Base-by-base conservation (phyloP, 2,888 invertebrate genomes). In the Cataglyphis cursor region DNA sequence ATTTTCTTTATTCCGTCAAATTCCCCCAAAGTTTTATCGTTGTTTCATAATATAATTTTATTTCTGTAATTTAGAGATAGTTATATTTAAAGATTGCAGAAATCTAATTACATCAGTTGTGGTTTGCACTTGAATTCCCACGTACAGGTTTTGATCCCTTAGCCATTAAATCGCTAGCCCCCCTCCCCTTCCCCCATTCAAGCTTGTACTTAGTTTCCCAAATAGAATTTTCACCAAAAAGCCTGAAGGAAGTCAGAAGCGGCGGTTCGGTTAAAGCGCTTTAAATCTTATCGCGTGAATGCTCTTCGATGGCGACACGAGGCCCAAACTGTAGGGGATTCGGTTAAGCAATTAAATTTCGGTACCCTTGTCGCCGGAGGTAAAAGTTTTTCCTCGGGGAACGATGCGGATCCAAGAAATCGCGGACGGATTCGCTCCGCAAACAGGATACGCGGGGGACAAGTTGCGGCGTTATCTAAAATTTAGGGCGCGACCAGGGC, bases 381-480 rank as follows among this genome's bases (percentile, higher is more conserved):
- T 48, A 59, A 44, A 41, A 72, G 41, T 78, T 72, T 78, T 78
- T 70, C 57, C 78, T 78, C 31, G 70, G 70, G 70, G 57, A 78
- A 44, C 24, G 73, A 73, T 35, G 61, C 24, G n/a, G 59, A 12
- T 73, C 35, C n/a, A 21, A 73, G 73, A 12, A 74, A 74, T 51
- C 51, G 65, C 24, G 74, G 35, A 61, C 48, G 21, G 61, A 62
- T 81, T 61, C 59, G 72, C 35, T 21, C 74, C 61, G 73, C 73
- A 74, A 82, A 73, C 89, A 89, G 89, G 89, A 89, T 89, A 82
- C 57, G 88, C 85, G 89, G 88, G 93, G 93, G 93, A 93, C 93
- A 93, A 93, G 92, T 93, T 93, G 93, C 76, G 93, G 87, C 91
- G 89, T 92, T 93, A 93, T 94, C 94, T 90, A 88, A 91, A 93